Percentiles rank a stretch among this genome's conserved stretches.
phyloP scores from a whole-genome alignment of 1,140 invertebrate species.

The Euwallacea fornicatus region DNA sequence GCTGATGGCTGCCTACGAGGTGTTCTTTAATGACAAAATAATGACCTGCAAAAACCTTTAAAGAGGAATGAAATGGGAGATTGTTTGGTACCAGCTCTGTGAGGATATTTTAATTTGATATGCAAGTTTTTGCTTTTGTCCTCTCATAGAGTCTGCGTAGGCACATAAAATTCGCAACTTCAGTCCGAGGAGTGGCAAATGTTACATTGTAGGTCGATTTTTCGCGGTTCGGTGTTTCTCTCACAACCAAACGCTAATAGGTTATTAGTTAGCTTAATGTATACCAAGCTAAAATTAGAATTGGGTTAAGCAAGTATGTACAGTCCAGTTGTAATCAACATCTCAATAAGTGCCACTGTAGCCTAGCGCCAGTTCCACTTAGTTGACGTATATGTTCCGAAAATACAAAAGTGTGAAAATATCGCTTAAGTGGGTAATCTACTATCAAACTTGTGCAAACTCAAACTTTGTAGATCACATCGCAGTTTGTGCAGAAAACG shows the following conservation, averaged over 20 bases:
- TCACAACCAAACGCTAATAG: not conserved
- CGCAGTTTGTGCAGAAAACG: too few species aligned
- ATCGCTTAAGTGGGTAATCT: too few species aligned
- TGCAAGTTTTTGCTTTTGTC: not conserved
- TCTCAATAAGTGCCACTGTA: not conserved
- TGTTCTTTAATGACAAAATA: conserved; percentile 12
- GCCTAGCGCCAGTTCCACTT: not conserved
- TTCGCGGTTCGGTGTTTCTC: not conserved
- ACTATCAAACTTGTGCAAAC: too few species aligned
- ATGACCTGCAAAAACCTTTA: conserved; percentile 9
- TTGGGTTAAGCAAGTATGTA: conserved; percentile 12
- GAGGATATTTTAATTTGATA: not conserved
- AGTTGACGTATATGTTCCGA: too few species aligned
- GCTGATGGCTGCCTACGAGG: not conserved
- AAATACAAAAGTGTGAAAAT: too few species aligned
- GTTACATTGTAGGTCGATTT: too few species aligned
- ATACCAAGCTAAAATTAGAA: conserved; percentile 9
- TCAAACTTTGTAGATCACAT: too few species aligned
- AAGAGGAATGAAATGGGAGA: not conserved
- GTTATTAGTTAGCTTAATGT: not conserved
- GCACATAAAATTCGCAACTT: not conserved
- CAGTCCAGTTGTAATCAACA: conserved; percentile 8
- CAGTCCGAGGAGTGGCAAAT: not conserved
- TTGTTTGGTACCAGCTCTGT: too few species aligned
- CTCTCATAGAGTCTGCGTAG: not conserved